These are phyloP conservation scores for Trichacis sp. DNA, from an alignment of 2,888 invertebrate species.

Conservation along the genomic window DNA sequence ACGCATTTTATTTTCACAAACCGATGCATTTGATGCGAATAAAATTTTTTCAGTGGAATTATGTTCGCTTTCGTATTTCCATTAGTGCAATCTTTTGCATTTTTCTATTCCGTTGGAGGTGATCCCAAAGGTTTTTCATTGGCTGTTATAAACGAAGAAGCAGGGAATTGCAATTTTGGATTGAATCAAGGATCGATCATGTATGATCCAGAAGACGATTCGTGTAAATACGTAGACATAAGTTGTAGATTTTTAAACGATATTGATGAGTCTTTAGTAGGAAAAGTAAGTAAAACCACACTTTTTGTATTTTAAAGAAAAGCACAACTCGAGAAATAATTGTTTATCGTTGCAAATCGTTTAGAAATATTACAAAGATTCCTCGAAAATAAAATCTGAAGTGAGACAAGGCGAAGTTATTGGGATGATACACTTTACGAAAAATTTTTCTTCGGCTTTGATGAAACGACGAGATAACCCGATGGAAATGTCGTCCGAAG, in stretches of 20 bases:
- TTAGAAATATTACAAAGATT: constrained; percentile 71
- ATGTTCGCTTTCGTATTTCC: constrained; percentile 87
- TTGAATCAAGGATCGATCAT: constrained; percentile 66
- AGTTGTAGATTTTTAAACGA: constrained; percentile 75
- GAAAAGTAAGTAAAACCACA: constrained; percentile 62
- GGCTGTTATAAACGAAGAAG: constrained; percentile 86
- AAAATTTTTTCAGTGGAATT: constrained; percentile 77
- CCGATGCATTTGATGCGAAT: too few relatives aligned
- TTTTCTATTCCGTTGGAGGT: constrained; percentile 84
- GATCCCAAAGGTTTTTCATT: constrained; percentile 80
- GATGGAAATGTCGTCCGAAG: constrained; percentile 59
- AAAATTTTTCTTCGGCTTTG: constrained; percentile 80
- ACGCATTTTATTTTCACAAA: too few relatives aligned
- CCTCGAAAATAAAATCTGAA: constrained; percentile 71
- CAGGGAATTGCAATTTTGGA: constrained; percentile 68
- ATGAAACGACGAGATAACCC: constrained; percentile 72
- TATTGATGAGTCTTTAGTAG: constrained; percentile 73
- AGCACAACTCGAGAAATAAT: constrained; percentile 11
- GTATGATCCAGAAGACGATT: constrained; percentile 56
- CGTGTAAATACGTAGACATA: constrained; percentile 72
- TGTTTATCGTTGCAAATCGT: too few relatives aligned
- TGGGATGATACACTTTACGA: constrained; percentile 77
- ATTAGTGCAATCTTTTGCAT: constrained; percentile 81
- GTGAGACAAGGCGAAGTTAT: constrained; percentile 72
- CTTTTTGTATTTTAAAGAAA: constrained; percentile 4